phyloP scores from a whole-genome alignment of 2,888 invertebrate genomes.

The Ptychoptera contaminata region DNA sequence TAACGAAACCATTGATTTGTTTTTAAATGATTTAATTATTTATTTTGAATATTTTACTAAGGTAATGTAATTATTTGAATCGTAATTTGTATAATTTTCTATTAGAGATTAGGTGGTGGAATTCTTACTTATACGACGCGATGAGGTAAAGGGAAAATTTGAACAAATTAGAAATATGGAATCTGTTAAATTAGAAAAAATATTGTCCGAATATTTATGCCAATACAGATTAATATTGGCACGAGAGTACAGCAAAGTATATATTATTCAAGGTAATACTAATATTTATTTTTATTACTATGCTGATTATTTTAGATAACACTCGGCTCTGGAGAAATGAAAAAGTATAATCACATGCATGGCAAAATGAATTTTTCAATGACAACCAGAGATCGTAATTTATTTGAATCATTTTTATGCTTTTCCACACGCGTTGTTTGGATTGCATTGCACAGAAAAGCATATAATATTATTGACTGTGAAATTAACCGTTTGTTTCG shows the following conservation, averaged over 20 bases:
- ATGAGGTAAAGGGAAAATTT: constrained; percentile 20
- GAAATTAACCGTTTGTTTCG: constrained; percentile 27
- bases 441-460: constrained; percentile 24
- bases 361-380: constrained; percentile 20
- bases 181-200: constrained; percentile 20
- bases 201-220: constrained; percentile 20
- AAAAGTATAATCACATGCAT: constrained; percentile 20
- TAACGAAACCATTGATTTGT: constrained; percentile 18
- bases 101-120: constrained; percentile 16
- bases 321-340: constrained; percentile 12
- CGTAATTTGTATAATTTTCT: neutral
- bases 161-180: constrained; percentile 7
- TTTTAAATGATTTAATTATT: constrained; percentile 23
- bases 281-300: neutral
- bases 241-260: constrained; percentile 22
- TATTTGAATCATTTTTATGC: constrained; percentile 24
- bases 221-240: constrained; percentile 26
- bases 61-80: neutral
- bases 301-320: constrained; percentile 2
- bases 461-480: constrained; percentile 20
- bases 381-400: constrained; percentile 17
- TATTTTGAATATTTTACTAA: constrained; percentile 29
- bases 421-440: constrained; percentile 23
- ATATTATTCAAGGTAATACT: neutral
- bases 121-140: constrained; percentile 23